These are phyloP conservation scores for Archivesica marissinica DNA, from an alignment of 1,140 invertebrate genomes.

Conservation along the genomic window DNA sequence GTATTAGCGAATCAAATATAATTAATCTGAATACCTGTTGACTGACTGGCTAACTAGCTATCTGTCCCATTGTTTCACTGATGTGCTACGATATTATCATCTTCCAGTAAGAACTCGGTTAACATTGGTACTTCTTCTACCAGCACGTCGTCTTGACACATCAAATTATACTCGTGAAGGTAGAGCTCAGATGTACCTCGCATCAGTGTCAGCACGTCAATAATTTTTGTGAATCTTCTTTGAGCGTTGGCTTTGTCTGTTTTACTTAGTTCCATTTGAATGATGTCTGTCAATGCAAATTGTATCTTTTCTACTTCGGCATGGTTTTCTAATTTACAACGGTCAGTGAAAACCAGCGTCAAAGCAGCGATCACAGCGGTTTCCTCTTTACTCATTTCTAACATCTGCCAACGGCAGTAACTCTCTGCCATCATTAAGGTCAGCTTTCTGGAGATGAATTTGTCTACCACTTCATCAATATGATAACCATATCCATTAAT, in stretches of 20 bases:
- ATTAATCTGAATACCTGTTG: too few species aligned
- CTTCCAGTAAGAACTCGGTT: constrained; percentile 49
- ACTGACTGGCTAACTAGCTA: too few species aligned
- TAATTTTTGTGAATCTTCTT: constrained; percentile 31
- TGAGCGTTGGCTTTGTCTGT: neutral
- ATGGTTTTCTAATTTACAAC: constrained; percentile 33
- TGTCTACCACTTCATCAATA: constrained; percentile 36
- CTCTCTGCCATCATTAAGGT: neutral
- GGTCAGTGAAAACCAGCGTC: constrained; percentile 27
- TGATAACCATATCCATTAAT: constrained; percentile 32
- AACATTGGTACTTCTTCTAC: constrained; percentile 46
- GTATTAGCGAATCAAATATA: too few species aligned
- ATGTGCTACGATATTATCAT: constrained; percentile 2
- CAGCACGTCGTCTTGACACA: constrained; percentile 43
- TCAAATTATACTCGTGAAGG: constrained; percentile 30
- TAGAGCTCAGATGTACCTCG: constrained; percentile 32
- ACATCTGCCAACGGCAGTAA: neutral
- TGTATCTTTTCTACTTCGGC: constrained; percentile 16
- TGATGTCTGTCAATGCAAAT: neutral
- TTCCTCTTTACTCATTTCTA: constrained; percentile 35
- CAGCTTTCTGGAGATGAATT: constrained; percentile 10
- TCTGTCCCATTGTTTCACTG: too few species aligned
- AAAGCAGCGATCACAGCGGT: constrained; percentile 18
- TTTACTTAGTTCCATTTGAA: neutral
- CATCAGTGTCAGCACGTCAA: neutral